These are phyloP conservation scores for Caenorhabditis sulstoni DNA, from an alignment of 2,888 invertebrate species.

Conservation along the genomic window DNA sequence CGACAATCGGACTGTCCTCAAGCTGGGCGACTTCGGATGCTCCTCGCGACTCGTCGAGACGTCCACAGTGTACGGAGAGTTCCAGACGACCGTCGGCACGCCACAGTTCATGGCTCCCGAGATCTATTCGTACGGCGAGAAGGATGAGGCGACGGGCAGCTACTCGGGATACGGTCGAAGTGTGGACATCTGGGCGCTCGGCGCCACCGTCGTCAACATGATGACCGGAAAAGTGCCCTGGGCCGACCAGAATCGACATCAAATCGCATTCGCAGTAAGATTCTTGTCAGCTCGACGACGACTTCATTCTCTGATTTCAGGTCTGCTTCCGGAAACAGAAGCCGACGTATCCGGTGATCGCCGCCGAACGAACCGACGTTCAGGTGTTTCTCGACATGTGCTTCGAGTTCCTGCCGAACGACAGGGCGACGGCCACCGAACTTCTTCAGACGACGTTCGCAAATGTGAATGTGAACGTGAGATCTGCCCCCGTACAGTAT, in stretches of 20 bases:
- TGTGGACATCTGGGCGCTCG: conserved; percentile 96
- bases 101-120: conserved; percentile 90
- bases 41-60: conserved; percentile 60
- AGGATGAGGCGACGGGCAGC: conserved; percentile 83
- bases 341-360: conserved; percentile 49
- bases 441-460: conserved; percentile 88
- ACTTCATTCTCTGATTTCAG: conserved; percentile 34
- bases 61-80: conserved; percentile 86
- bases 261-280: conserved; percentile 86
- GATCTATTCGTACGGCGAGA: conserved; percentile 66
- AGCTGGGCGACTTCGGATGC: conserved; percentile 70
- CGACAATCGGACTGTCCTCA: conserved; percentile 59
- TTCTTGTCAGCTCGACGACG: too few species aligned
- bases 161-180: conserved; percentile 90
- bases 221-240: conserved; percentile 88
- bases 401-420: conserved; percentile 89
- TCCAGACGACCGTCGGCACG: conserved; percentile 92
- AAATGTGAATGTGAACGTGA: conserved; percentile 80
- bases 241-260: conserved; percentile 92
- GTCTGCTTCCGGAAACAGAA: conserved; percentile 50
- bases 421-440: conserved; percentile 86
- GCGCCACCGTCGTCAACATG: conserved; percentile 96
- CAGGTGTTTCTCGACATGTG: conserved; percentile 88
- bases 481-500: neutral
- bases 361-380: conserved; percentile 39